Conservation (phyloP, 92 coral and sea anemone genomes). For the Epizoanthus stellaris region DNA sequence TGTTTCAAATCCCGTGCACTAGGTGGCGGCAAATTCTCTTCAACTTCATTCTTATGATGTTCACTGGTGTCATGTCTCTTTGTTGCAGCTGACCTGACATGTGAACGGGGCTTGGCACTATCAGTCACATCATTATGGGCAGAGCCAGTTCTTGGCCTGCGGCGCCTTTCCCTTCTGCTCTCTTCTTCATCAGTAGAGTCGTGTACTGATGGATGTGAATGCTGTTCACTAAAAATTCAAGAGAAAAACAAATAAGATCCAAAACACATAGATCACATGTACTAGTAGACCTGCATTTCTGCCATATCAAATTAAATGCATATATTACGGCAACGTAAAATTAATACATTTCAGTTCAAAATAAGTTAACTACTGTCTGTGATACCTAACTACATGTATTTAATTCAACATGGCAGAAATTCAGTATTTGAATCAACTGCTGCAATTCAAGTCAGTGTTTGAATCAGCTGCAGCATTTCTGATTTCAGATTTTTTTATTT, state of each 20-base stretch:
- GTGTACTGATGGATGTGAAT: slow-evolving; percentile 36
- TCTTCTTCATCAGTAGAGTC: slow-evolving; percentile 60
- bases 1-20: slow-evolving; percentile 49
- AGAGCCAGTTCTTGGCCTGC: neutral
- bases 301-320: no score
- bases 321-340: no score
- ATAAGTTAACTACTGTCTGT: no score
- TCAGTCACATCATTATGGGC: slow-evolving; percentile 11
- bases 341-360: no score
- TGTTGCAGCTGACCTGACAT: slow-evolving; percentile 14
- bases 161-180: slow-evolving; percentile 35
- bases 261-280: neutral
- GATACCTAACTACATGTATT: no score
- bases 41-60: slow-evolving; percentile 8
- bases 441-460: no score
- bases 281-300: no score
- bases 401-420: no score
- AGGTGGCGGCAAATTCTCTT: slow-evolving; percentile 25
- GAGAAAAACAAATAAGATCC: neutral
- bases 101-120: slow-evolving; percentile 22
- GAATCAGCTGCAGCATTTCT: no score
- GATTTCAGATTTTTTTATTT: no score
- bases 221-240: slow-evolving; percentile 26
- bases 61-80: slow-evolving; percentile 23
- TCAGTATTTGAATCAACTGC: no score